Evolutionary conservation across 2,113 vertebrate species (phyloP).

Genomic region (Menidia beryllina): DNA sequence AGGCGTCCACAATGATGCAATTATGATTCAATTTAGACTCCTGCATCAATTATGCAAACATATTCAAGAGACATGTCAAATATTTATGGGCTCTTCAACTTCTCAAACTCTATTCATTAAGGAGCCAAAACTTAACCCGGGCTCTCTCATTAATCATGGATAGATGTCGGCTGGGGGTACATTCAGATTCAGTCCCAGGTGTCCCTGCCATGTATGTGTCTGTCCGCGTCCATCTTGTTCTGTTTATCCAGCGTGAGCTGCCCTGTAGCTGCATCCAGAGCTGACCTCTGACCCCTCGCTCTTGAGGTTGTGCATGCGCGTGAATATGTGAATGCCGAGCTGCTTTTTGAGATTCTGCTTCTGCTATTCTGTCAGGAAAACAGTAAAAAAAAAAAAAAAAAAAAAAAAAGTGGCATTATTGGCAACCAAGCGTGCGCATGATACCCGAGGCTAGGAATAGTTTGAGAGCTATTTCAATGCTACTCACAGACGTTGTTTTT

Average conservation of each 20-base stretch:
- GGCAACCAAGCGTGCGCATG: background rate
- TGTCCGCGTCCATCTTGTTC: constrained; percentile 10
- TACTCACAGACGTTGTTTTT: background rate
- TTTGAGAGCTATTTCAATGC: too few species aligned
- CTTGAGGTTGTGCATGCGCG: background rate
- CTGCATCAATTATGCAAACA: constrained; percentile 79
- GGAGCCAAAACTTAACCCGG: constrained; percentile 69
- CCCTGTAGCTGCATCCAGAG: constrained; percentile 12
- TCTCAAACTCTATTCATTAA: constrained; percentile 72
- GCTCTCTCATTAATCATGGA: constrained; percentile 77
- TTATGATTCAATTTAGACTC: constrained; percentile 79
- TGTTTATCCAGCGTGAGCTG: constrained; percentile 31
- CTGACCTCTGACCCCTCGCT: constrained; percentile 32
- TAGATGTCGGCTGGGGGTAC: constrained; percentile 73
- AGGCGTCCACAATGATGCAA: constrained; percentile 72
- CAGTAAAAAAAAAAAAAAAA: background rate
- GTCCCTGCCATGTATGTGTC: constrained; percentile 12
- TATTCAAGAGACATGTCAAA: constrained; percentile 77
- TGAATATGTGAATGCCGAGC: background rate
- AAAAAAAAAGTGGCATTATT: background rate
- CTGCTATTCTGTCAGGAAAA: background rate
- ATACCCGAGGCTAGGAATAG: background rate
- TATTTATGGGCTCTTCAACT: constrained; percentile 76
- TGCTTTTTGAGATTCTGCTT: background rate
- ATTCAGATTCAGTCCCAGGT: constrained; percentile 62